Conservation (phyloP, 2,888 invertebrate species). For the Sesia bembeciformis region DNA sequence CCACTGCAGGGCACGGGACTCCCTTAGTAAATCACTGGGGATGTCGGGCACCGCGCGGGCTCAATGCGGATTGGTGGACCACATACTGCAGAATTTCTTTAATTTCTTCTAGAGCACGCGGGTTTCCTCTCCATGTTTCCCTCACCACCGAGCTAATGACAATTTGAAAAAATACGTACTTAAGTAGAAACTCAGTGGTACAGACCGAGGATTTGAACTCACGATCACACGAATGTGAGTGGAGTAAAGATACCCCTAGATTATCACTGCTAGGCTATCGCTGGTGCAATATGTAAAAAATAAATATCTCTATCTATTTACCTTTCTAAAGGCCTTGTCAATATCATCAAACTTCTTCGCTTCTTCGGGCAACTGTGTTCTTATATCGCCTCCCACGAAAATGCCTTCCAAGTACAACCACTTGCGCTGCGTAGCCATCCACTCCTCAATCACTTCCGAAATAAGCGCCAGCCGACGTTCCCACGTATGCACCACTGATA, state of each 20-base stretch:
- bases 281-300: background rate
- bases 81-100: background rate
- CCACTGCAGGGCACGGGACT: too few relatives aligned
- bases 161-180: too few relatives aligned
- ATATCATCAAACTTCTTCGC: slow-evolving; percentile 93
- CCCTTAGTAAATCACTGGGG: too few relatives aligned
- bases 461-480: slow-evolving; percentile 86
- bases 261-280: too few relatives aligned
- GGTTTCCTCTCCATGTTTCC: too few relatives aligned
- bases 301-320: slow-evolving; percentile 18
- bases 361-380: slow-evolving; percentile 89
- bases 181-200: too few relatives aligned
- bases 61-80: too few relatives aligned
- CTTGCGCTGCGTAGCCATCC: slow-evolving; percentile 89
- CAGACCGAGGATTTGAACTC: too few relatives aligned
- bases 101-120: background rate
- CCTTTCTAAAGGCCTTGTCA: slow-evolving; percentile 85
- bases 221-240: too few relatives aligned
- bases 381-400: slow-evolving; percentile 91
- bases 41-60: too few relatives aligned
- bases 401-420: slow-evolving; percentile 96
- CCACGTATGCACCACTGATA: slow-evolving; percentile 88
- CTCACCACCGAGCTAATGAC: too few relatives aligned
- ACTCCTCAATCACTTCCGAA: slow-evolving; percentile 90
- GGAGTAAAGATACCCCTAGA: too few relatives aligned